phyloP scores from a whole-genome alignment of 2,113 vertebrate genomes.

The Apaloderma vittatum region DNA sequence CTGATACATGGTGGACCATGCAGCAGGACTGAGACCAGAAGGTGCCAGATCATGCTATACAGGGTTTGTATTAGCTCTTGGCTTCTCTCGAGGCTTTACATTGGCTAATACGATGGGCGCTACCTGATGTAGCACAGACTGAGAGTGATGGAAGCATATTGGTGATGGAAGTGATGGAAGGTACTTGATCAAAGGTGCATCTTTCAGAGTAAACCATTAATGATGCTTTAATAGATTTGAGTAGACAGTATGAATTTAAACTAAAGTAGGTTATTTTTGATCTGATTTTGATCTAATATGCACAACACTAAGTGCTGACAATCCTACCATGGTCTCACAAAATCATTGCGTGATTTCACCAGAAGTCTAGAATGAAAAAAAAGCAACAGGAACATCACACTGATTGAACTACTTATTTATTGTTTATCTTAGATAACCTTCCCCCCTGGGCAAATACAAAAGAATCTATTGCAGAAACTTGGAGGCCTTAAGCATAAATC shows the following conservation, averaged over 20 bases:
- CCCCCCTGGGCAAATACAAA: neutral
- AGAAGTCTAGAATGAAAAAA: neutral
- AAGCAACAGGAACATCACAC: neutral
- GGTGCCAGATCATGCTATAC: rapidly evolving
- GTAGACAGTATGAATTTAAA: neutral
- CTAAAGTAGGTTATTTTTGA: neutral
- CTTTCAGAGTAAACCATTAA: neutral
- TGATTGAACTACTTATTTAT: neutral
- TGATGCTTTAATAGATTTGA: neutral
- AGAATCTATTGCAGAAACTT: neutral
- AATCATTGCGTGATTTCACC: neutral
- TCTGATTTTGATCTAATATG: neutral
- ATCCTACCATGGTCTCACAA: neutral
- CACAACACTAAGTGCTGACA: neutral
- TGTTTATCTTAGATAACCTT: neutral
- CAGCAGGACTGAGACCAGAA: neutral
- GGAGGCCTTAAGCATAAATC: neutral
- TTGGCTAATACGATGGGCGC: neutral
- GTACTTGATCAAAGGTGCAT: neutral
- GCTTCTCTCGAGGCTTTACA: neutral
- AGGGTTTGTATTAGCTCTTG: neutral
- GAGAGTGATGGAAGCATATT: neutral
- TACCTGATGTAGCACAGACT: neutral
- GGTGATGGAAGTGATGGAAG: no score
- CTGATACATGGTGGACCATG: neutral